Conservation (phyloP, 2,113 vertebrate genomes). For the Austrofundulus limnaeus region DNA sequence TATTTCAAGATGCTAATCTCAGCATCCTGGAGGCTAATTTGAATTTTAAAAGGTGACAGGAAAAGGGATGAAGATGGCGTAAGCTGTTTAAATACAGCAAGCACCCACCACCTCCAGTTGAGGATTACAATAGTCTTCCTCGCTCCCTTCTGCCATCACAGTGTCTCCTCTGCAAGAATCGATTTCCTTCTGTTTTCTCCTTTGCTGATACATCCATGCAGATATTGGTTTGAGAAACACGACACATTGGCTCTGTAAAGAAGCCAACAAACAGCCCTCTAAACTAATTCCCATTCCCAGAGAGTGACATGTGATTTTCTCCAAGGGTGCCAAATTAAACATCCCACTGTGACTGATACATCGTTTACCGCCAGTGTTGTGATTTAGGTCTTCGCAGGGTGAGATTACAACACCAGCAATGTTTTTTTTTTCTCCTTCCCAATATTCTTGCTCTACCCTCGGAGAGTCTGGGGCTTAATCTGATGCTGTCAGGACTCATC, state of each 20-base stretch:
- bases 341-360: slow-evolving; percentile 56
- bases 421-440: background rate
- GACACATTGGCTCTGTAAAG: slow-evolving; percentile 37
- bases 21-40: slow-evolving; percentile 55
- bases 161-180: slow-evolving; percentile 17
- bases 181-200: slow-evolving; percentile 30
- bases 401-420: slow-evolving; percentile 48
- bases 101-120: background rate
- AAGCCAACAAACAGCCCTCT: slow-evolving; percentile 44
- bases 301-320: slow-evolving; percentile 54
- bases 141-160: slow-evolving; percentile 16
- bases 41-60: slow-evolving; percentile 63
- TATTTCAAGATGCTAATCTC: slow-evolving; percentile 74
- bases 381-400: slow-evolving; percentile 38
- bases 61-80: slow-evolving; percentile 37
- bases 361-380: slow-evolving; percentile 36
- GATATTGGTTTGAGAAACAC: slow-evolving; percentile 40
- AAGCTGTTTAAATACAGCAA: slow-evolving; percentile 41
- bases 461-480: slow-evolving; percentile 60
- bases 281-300: slow-evolving; percentile 54
- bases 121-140: slow-evolving; percentile 15
- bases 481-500: slow-evolving; percentile 56
- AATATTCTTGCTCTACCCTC: slow-evolving; percentile 16
- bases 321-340: slow-evolving; percentile 48
- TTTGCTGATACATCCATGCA: slow-evolving; percentile 43